Percentiles rank a stretch among this genome's conserved stretches.
Evolutionary conservation across 2,113 vertebrate genomes (phyloP).

Genomic region (Ceratotherium simum): DNA sequence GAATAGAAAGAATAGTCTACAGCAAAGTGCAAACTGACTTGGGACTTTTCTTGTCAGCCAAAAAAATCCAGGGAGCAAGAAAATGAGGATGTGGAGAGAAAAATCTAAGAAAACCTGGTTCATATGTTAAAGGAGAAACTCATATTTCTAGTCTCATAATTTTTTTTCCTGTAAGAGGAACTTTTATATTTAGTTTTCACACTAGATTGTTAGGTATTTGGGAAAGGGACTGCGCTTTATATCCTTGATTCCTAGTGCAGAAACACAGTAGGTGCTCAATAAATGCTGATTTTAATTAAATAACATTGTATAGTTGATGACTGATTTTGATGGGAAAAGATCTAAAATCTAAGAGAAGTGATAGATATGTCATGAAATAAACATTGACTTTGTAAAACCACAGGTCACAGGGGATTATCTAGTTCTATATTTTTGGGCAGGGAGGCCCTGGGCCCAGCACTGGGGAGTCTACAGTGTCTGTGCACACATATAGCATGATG

Average conservation of each 20-base stretch:
- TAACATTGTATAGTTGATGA: neutral
- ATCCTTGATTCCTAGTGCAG: neutral
- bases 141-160: neutral
- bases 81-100: neutral
- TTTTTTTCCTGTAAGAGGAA: neutral
- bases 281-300: neutral
- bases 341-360: neutral
- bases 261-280: neutral
- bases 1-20: slow-evolving; percentile 19
- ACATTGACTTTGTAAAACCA: neutral
- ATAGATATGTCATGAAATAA: neutral
- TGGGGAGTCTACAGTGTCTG: rapidly evolving
- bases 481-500: rapidly evolving
- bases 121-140: neutral
- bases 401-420: neutral
- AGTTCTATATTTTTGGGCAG: neutral
- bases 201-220: neutral
- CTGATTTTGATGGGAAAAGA: neutral
- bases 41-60: neutral
- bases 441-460: neutral
- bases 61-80: neutral
- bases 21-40: slow-evolving; percentile 11
- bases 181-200: slow-evolving; percentile 20
- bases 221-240: neutral
- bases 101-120: neutral